Conservation (phyloP, 2,888 invertebrate genomes). For the Cephus pygmeus region DNA sequence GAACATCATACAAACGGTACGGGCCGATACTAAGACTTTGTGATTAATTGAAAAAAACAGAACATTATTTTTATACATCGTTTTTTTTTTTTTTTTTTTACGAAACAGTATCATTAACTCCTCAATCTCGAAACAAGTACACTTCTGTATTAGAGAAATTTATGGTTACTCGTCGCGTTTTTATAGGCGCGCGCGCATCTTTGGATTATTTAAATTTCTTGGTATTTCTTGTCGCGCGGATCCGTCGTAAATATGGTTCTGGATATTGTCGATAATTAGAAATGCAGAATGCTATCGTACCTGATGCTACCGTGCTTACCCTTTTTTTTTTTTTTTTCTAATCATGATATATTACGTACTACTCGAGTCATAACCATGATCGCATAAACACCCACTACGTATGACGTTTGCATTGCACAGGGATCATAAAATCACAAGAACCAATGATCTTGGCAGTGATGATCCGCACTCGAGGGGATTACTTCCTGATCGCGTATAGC, state of each 20-base stretch:
- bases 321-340: background rate
- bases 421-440: background rate
- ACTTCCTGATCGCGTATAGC: slow-evolving; percentile 22
- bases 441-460: slow-evolving; percentile 4
- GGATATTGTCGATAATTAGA: too few species aligned
- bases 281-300: background rate
- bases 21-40: background rate
- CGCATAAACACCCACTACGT: background rate
- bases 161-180: too few species aligned
- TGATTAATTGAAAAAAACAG: background rate
- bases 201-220: background rate
- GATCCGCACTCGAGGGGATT: slow-evolving; percentile 11
- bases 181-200: too few species aligned
- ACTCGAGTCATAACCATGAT: background rate
- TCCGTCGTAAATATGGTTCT: too few species aligned
- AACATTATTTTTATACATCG: background rate
- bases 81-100: too few species aligned
- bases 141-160: too few species aligned
- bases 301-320: background rate
- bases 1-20: background rate
- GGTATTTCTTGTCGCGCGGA: background rate
- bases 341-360: background rate
- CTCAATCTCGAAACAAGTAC: too few species aligned
- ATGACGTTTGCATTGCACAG: background rate
- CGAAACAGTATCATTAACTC: too few species aligned